Percentiles rank a stretch among this genome's conserved stretches.
Evolutionary conservation across 2,113 vertebrate genomes (phyloP).

Genomic region (Chaetura pelagica): DNA sequence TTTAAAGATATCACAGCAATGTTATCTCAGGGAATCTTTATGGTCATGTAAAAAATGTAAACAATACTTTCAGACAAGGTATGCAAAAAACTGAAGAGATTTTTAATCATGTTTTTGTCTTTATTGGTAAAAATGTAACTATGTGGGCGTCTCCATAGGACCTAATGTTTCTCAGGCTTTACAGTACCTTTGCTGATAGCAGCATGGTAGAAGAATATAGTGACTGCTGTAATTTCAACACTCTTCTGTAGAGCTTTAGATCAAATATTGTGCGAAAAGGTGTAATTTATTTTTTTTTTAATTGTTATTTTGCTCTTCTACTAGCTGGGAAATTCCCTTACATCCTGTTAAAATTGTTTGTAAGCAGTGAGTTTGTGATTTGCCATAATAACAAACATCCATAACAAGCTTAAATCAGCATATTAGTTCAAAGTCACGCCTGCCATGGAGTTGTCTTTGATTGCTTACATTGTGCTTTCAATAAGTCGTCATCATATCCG

Average conservation of each 20-base stretch:
- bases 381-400: not conserved
- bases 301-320: not conserved
- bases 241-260: not conserved
- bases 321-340: not conserved
- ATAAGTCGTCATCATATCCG: not conserved
- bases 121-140: not conserved
- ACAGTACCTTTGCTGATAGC: not conserved
- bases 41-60: not conserved
- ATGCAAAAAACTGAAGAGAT: not conserved
- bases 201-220: not conserved
- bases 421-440: not conserved
- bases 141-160: not conserved
- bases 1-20: not conserved
- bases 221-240: not conserved
- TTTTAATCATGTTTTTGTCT: not conserved
- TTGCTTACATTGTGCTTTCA: constrained; percentile 11
- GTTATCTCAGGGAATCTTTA: not conserved
- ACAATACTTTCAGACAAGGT: not conserved
- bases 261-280: not conserved
- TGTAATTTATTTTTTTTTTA: not conserved
- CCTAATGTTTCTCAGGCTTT: not conserved
- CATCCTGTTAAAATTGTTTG: not conserved
- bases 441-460: not conserved
- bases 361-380: not conserved
- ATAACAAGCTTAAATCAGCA: not conserved